phyloP scores from a whole-genome alignment of 2,888 invertebrate species.

The Sinelater perroti region DNA sequence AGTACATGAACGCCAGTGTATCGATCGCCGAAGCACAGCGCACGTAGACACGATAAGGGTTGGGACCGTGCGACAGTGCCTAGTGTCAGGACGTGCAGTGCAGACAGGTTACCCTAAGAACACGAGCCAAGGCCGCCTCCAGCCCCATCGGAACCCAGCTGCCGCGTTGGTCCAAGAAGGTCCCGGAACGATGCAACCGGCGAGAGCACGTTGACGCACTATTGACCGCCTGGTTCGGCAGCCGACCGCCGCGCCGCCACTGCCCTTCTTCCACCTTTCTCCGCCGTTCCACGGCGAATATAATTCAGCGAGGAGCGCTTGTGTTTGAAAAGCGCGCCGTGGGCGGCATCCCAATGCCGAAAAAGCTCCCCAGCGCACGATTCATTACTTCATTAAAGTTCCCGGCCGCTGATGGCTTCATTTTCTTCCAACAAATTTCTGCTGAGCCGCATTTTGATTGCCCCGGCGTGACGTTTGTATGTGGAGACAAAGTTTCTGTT shows the following conservation, averaged over 20 bases:
- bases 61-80: conserved; percentile 17
- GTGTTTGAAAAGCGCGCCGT: no score
- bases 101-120: conserved; percentile 34
- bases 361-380: no score
- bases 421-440: no score
- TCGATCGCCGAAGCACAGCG: conserved; percentile 33
- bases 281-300: not conserved
- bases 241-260: conserved; percentile 26
- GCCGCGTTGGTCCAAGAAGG: conserved; percentile 18
- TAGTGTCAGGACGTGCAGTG: conserved; percentile 29
- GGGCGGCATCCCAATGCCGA: no score
- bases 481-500: no score
- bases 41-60: conserved; percentile 23
- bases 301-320: no score
- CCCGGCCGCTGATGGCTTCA: no score
- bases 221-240: conserved; percentile 36
- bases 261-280: conserved; percentile 22
- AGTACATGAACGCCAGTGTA: conserved; percentile 26
- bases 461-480: no score
- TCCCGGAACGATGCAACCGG: conserved; percentile 20
- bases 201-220: conserved; percentile 28
- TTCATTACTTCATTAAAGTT: no score
- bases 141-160: conserved; percentile 28
- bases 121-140: conserved; percentile 27
- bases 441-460: no score